Base-by-base conservation (phyloP, 2,113 vertebrate species). In the Cebus imitator region DNA sequence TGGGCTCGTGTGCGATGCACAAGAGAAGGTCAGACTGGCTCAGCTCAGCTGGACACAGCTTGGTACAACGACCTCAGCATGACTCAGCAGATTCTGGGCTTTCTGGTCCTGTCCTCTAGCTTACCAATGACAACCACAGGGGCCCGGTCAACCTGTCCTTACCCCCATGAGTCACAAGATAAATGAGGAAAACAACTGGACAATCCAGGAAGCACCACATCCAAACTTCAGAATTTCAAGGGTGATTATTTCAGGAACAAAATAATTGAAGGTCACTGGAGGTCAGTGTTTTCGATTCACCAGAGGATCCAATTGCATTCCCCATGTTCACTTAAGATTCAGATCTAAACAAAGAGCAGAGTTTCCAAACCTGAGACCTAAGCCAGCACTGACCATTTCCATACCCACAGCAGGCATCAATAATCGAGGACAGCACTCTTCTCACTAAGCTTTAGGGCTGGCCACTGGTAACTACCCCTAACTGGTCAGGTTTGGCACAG, bases 41-140 rank as follows among this genome's bases (percentile, higher is more conserved):
- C 10, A 45, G 68, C 21, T 10, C 61, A 8, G 57, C 43, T 2
- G 0, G 52, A 55, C 61, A 20, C 70, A 52, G 96, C 76, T 92
- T 55, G 21, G 27, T 55, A 66, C 83, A 32, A 20, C 45, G 1
- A 30, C 58, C 92, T 95, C 84, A 57, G 94, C 76, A 3, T 97
- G 96, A 98, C 94, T 95, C 72, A 79, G 94, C 94, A 96, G 87
- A 85, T 96, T 80, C 68, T 66, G 43, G 27, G n/a, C 48, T 91
- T 87, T 87, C 91, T 91, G 72, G 30, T 37, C 27, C 0, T 58
- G 40, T 84, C 30, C 76, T 93, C 55, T 21, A 8, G 80, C 50
- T 87, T 32, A 52, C 68, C 61, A 43, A 23, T 23, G 57, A 96
- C 81, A 97, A 45, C 64, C 2, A 32, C 87, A 76, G 94, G 66